A percentile compares a stretch with the other conserved stretches of the same genome.
phyloP scores from a whole-genome alignment of 2,113 vertebrate genomes.

The Meleagris gallopavo region DNA sequence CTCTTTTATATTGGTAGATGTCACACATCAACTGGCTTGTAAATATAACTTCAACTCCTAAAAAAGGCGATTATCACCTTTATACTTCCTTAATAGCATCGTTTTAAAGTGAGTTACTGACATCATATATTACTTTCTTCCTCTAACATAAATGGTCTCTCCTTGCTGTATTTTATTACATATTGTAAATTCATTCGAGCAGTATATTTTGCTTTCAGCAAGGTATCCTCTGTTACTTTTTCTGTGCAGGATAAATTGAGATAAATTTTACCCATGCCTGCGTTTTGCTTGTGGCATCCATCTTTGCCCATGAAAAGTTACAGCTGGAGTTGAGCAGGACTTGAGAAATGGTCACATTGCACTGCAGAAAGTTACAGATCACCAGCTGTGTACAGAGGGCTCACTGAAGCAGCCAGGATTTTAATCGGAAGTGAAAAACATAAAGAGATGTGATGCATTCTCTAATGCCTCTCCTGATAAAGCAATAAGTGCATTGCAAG shows the following conservation, averaged over 20 bases:
- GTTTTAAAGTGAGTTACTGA: not conserved
- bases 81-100: not conserved
- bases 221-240: constrained; percentile 17
- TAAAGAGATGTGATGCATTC: not conserved
- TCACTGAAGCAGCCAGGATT: not conserved
- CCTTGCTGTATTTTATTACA: constrained; percentile 32
- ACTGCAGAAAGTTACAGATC: constrained; percentile 31
- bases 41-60: not conserved
- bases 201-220: constrained; percentile 51
- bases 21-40: not conserved
- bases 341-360: constrained; percentile 37
- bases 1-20: not conserved
- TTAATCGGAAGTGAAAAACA: constrained; percentile 35
- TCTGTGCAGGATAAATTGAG: constrained; percentile 56
- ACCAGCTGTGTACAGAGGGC: not conserved
- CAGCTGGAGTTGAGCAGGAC: constrained; percentile 20
- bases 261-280: constrained; percentile 41
- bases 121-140: constrained; percentile 6
- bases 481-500: not conserved
- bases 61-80: constrained; percentile 17
- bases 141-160: not conserved
- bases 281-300: constrained; percentile 28
- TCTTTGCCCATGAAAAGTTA: constrained; percentile 50
- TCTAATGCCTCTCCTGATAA: constrained; percentile 7
- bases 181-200: constrained; percentile 44